A percentile compares a stretch with the other conserved stretches of the same genome.
phyloP scores from a whole-genome alignment of 1,140 invertebrate genomes.

The Drosophila nigrodunni region DNA sequence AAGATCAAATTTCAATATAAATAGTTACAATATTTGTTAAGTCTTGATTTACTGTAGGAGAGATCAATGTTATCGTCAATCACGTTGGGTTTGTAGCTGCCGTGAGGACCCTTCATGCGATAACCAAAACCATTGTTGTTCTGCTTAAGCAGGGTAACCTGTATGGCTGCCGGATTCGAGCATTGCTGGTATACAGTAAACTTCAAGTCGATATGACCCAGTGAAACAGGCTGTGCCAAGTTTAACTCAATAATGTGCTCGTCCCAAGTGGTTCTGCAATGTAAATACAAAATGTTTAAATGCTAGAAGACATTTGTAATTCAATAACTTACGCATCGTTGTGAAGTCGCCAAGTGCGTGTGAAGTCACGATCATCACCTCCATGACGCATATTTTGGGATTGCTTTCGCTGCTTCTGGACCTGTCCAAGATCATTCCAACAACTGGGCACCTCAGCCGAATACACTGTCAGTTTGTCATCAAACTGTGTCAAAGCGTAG shows the following conservation, averaged over 20 bases:
- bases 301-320: background rate
- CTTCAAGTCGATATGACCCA: constrained; percentile 95
- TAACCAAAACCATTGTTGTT: constrained; percentile 90
- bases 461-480: constrained; percentile 87
- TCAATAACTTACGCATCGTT: constrained; percentile 88
- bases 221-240: constrained; percentile 89
- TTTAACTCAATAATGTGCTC: constrained; percentile 96
- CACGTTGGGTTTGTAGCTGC: constrained; percentile 72
- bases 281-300: background rate
- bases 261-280: constrained; percentile 91
- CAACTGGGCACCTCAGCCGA: constrained; percentile 95
- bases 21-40: background rate
- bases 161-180: constrained; percentile 87
- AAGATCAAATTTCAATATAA: background rate
- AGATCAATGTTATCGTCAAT: constrained; percentile 88
- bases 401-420: constrained; percentile 93
- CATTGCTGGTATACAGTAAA: constrained; percentile 92
- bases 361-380: constrained; percentile 92
- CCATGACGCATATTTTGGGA: constrained; percentile 91
- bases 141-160: constrained; percentile 94
- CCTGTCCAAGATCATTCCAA: constrained; percentile 96
- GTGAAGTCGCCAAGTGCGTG: constrained; percentile 94
- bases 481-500: constrained; percentile 89
- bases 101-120: constrained; percentile 83
- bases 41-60: constrained; percentile 73